Conservation (phyloP, 1,140 invertebrate species). For the Arctopsyche grandis region DNA sequence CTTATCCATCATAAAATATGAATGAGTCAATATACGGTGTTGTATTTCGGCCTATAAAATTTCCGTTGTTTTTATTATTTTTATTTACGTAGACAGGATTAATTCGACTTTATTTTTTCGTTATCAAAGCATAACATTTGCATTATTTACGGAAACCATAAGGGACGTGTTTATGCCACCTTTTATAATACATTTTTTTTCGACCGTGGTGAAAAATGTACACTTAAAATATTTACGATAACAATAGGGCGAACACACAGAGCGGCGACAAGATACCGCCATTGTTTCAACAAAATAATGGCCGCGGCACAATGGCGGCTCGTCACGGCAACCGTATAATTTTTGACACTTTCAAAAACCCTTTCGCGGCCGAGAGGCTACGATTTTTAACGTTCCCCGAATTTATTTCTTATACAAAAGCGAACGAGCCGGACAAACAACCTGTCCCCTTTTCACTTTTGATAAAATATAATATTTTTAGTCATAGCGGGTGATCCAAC, state of each 20-base stretch:
- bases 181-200: too few relatives aligned
- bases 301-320: constrained; percentile 18
- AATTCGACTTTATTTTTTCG: too few relatives aligned
- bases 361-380: neutral
- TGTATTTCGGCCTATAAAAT: too few relatives aligned
- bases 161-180: too few relatives aligned
- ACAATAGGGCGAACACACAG: constrained; percentile 26
- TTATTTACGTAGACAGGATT: too few relatives aligned
- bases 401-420: constrained; percentile 5
- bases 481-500: neutral
- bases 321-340: constrained; percentile 37
- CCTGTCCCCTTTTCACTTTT: neutral
- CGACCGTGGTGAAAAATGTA: neutral
- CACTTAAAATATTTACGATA: constrained; percentile 38
- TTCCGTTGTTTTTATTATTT: too few relatives aligned
- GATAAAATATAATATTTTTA: neutral
- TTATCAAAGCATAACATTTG: too few relatives aligned
- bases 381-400: neutral
- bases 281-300: constrained; percentile 38
- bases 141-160: too few relatives aligned
- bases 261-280: constrained; percentile 35
- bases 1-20: too few relatives aligned
- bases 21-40: too few relatives aligned
- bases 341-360: constrained; percentile 39
- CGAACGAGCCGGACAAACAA: neutral